Evolutionary conservation across 2,113 vertebrate genomes (phyloP).

Genomic region (Barbus barbus): DNA sequence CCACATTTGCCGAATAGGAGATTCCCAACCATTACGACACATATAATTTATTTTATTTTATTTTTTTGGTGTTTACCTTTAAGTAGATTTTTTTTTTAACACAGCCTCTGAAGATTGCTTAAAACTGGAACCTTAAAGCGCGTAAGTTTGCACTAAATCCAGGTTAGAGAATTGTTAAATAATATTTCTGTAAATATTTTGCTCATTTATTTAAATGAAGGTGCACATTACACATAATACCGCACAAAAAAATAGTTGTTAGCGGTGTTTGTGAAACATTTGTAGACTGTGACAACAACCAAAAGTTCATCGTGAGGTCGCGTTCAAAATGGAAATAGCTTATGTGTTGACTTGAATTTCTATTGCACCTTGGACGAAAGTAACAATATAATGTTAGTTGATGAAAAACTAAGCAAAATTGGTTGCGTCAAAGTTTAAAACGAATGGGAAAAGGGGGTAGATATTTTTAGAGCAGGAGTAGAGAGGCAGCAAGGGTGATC

Average conservation of each 20-base stretch:
- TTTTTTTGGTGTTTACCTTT: background rate
- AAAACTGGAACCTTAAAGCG: conserved; percentile 15
- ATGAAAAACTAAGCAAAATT: conserved; percentile 52
- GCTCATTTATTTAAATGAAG: background rate
- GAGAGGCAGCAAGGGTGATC: conserved; percentile 79
- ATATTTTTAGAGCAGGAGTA: conserved; percentile 70
- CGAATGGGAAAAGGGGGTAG: conserved; percentile 57
- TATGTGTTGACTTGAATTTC: conserved; percentile 19
- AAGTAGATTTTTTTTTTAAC: background rate
- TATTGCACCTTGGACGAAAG: conserved; percentile 4
- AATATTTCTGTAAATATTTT: background rate
- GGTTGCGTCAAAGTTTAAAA: conserved; percentile 55
- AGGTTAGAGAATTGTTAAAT: background rate
- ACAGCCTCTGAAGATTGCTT: background rate
- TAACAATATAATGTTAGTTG: conserved; percentile 14
- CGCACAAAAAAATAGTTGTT: background rate
- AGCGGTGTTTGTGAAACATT: background rate
- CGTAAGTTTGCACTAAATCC: conserved; percentile 37
- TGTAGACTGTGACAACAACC: conserved; percentile 54
- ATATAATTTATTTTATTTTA: background rate
- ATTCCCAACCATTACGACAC: background rate
- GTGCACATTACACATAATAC: background rate
- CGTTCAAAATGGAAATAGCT: conserved; percentile 33
- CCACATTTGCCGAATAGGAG: background rate
- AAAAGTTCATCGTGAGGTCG: conserved; percentile 71